Evolutionary conservation across 2,888 invertebrate species (phyloP), one percentile per base, ranked within the genome.

Genomic region (Hypercompe scribonia): DNA sequence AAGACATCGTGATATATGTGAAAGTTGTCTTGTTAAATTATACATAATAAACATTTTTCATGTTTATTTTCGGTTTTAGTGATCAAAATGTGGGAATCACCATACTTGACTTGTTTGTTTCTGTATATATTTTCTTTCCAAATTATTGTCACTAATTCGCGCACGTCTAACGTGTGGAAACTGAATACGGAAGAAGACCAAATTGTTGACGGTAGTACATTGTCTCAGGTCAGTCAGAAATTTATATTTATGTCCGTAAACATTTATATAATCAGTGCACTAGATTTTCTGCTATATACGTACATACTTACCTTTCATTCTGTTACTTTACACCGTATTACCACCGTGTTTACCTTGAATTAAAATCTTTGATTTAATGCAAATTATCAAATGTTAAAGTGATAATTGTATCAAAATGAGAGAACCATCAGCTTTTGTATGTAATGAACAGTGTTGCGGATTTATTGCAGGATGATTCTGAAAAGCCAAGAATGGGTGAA

Each of bases 111-210:
- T 88, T 96, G 96, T 95, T 96, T 97, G 93, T 96, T 97, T 88
- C 92, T 97, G 87, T 97, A 97, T 91, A 96, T 97, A 89, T 96
- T 97, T 91, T 97, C 97, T 82, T 96, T 97, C 90, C 97, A 97
- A 94, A 96, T 97, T 87, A 96, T 97, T 86, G 92, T 92, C 74
- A 98, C 97, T 81, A 98, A 98, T 94, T 98, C 98, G 58, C 96
- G 98, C 84, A 98, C 98, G 31, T 98, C 98, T 71, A 97, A 97
- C 85, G 96, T 98, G 89, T 98, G 98, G 98, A 97, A 97, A 93
- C 94, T 98, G 77, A 98, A 97, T 90, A 94, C 96, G 70, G 97
- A 98, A 86, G 97, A 97, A 89, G 97, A 97, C 71, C 97, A 97
- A 93, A 97, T 98, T 76, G 96, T 97, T 76, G 97, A 97, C 87